These are phyloP conservation scores for Drosophila paramelanica DNA, from an alignment of 2,888 invertebrate genomes.

Conservation along the genomic window DNA sequence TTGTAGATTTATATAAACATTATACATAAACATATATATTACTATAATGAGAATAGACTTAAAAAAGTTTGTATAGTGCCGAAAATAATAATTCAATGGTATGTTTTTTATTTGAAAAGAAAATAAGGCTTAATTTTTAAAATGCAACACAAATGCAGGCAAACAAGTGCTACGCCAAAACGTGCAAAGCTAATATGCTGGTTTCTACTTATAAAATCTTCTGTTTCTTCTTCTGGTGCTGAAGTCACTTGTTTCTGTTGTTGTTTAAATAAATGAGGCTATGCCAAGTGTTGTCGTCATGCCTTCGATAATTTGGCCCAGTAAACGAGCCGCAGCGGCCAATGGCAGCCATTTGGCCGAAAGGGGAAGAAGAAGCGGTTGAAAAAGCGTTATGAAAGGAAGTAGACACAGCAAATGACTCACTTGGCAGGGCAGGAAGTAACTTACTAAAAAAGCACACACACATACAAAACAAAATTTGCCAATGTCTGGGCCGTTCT, in stretches of 20 bases:
- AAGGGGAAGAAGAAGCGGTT: not conserved
- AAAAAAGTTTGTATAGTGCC: too few species aligned
- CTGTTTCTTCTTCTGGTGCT: not conserved
- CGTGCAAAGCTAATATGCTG: too few species aligned
- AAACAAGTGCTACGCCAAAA: too few species aligned
- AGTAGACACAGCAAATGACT: slow-evolving; percentile 34
- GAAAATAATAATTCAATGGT: too few species aligned
- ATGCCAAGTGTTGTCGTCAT: slow-evolving; percentile 1
- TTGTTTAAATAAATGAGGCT: slow-evolving; percentile 10
- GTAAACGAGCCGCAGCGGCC: slow-evolving; percentile 36
- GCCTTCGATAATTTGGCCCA: slow-evolving; percentile 40
- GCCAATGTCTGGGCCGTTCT: slow-evolving; percentile 5
- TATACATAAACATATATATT: too few species aligned
- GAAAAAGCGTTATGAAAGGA: slow-evolving; percentile 11
- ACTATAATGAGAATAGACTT: too few species aligned
- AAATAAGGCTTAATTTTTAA: too few species aligned
- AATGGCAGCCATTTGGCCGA: not conserved
- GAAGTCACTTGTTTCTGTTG: not conserved
- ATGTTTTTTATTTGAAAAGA: too few species aligned
- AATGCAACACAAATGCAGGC: too few species aligned
- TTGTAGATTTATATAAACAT: not conserved
- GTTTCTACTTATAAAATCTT: not conserved
- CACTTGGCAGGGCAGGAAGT: slow-evolving; percentile 38
- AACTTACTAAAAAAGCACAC: slow-evolving; percentile 28
- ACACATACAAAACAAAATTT: slow-evolving; percentile 1